Conservation (phyloP, 2,888 invertebrate genomes). For the Plemyria rubiginata region DNA sequence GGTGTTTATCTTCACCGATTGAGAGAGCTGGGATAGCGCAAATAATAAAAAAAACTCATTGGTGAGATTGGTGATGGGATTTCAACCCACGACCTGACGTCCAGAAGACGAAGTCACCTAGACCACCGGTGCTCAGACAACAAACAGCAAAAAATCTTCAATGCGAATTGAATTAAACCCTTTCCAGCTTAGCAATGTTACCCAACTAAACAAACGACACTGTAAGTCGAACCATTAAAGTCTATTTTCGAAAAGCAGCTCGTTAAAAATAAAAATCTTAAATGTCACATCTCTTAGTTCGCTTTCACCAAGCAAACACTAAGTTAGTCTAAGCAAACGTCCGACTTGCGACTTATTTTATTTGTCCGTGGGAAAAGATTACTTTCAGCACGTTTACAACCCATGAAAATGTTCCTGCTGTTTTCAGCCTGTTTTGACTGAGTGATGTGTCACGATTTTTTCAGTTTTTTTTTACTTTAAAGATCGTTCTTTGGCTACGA, state of each 20-base stretch:
- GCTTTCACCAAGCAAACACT: slow-evolving; percentile 39
- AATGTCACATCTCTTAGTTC: slow-evolving; percentile 37
- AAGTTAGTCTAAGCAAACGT: slow-evolving; percentile 35
- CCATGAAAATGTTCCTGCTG: background rate
- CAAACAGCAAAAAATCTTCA: background rate
- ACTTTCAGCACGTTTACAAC: background rate
- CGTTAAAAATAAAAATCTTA: slow-evolving; percentile 30
- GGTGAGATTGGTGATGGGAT: no score
- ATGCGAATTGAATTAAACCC: background rate
- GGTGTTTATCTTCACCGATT: no score
- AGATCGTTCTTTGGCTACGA: no score
- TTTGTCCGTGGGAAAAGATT: background rate
- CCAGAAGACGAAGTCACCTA: no score
- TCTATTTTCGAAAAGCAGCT: slow-evolving; percentile 13
- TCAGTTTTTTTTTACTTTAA: no score
- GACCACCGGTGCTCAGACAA: background rate
- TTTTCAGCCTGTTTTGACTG: background rate
- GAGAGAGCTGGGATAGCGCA: no score
- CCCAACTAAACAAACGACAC: no score
- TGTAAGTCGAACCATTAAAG: background rate
- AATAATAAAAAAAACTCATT: no score
- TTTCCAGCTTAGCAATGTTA: background rate
- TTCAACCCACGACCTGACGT: no score
- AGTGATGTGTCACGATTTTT: background rate
- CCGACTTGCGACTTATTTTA: slow-evolving; percentile 4